phyloP scores from a whole-genome alignment of 2,113 vertebrate genomes.

The Opisthocomus hoazin region DNA sequence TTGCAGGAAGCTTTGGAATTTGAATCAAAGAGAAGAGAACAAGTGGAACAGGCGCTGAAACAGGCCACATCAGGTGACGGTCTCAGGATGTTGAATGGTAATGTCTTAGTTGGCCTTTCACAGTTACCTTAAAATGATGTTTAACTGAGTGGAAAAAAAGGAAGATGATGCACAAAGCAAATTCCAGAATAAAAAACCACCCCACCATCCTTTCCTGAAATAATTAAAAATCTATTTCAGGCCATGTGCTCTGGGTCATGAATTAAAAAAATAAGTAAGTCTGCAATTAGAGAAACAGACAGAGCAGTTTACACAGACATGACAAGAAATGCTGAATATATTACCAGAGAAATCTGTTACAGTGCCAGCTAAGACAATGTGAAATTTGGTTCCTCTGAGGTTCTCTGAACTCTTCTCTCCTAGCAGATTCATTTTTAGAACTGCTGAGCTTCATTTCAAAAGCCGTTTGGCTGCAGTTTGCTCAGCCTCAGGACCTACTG shows the following conservation, averaged over 20 bases:
- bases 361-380: constrained; percentile 59
- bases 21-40: constrained; percentile 85
- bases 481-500: constrained; percentile 19
- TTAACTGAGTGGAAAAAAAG: background rate
- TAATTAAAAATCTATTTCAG: constrained; percentile 47
- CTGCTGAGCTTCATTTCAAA: constrained; percentile 41
- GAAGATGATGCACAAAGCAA: background rate
- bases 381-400: constrained; percentile 49
- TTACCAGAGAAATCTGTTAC: constrained; percentile 51
- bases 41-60: constrained; percentile 86
- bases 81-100: constrained; percentile 84
- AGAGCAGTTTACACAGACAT: constrained; percentile 21
- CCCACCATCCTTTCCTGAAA: background rate
- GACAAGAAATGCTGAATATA: constrained; percentile 46
- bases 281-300: constrained; percentile 7
- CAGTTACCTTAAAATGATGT: constrained; percentile 17
- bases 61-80: constrained; percentile 78
- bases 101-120: constrained; percentile 37
- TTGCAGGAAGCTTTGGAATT: constrained; percentile 90
- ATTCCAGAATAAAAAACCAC: background rate
- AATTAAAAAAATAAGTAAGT: constrained; percentile 47
- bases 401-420: constrained; percentile 56
- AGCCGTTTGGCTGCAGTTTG: constrained; percentile 1
- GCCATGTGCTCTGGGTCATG: background rate
- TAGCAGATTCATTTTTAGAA: constrained; percentile 46